A percentile compares a stretch with the other conserved stretches of the same genome.
phyloP scores from a whole-genome alignment of 2,888 invertebrate species.

The Drosophila borborema region DNA sequence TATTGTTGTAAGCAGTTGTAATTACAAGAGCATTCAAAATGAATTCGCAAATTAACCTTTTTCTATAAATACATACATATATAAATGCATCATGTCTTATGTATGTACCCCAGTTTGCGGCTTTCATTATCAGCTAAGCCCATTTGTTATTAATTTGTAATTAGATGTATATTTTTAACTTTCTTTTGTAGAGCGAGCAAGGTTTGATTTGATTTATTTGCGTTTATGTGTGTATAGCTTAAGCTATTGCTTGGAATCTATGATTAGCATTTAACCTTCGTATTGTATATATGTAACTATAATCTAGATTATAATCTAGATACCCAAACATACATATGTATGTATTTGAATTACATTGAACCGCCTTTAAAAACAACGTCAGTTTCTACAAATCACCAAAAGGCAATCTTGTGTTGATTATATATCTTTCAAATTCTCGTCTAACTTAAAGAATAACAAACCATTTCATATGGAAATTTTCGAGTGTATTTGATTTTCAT shows the following conservation, averaged over 20 bases:
- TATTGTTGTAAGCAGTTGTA: neutral
- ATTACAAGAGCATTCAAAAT: neutral
- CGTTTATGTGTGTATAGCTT: constrained; percentile 44
- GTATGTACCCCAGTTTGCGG: neutral
- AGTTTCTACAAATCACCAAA: constrained; percentile 16
- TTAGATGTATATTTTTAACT: neutral
- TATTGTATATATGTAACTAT: constrained; percentile 32
- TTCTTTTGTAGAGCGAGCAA: constrained; percentile 13
- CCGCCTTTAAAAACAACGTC: constrained; percentile 31
- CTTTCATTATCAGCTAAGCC: neutral
- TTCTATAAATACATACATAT: neutral
- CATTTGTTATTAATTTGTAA: constrained; percentile 4
- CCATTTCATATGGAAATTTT: constrained; percentile 18
- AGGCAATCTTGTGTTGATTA: constrained; percentile 17
- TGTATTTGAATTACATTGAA: constrained; percentile 24
- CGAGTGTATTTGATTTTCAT: constrained; percentile 7
- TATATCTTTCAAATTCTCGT: constrained; percentile 3
- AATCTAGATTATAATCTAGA: constrained; percentile 48
- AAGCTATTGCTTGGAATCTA: constrained; percentile 63
- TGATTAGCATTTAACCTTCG: constrained; percentile 42
- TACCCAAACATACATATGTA: constrained; percentile 34
- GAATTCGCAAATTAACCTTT: neutral
- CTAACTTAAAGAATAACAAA: constrained; percentile 18
- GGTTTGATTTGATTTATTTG: constrained; percentile 27
- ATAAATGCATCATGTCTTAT: neutral